Conservation (phyloP, 2,113 vertebrate genomes). For the Xenopus tropicalis region DNA sequence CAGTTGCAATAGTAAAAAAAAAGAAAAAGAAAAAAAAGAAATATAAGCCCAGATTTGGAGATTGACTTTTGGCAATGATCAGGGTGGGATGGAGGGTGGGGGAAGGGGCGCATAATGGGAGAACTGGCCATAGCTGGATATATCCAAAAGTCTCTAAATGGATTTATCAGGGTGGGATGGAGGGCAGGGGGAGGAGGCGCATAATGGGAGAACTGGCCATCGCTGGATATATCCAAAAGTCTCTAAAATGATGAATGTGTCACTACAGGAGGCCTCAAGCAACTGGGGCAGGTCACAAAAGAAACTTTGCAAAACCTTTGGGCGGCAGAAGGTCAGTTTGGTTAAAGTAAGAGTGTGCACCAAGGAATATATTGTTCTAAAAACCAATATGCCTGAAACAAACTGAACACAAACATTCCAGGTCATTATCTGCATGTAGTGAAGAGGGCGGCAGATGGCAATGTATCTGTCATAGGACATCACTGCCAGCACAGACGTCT, state of each 20-base stretch:
- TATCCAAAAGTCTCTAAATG: too few relatives aligned
- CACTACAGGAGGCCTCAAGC: constrained; percentile 43
- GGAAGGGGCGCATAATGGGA: too few relatives aligned
- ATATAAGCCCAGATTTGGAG: too few relatives aligned
- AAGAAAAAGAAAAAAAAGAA: too few relatives aligned
- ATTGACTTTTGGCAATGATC: too few relatives aligned
- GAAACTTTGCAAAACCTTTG: constrained; percentile 25
- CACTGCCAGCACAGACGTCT: constrained; percentile 46
- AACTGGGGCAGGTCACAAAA: constrained; percentile 47
- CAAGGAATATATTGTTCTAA: constrained; percentile 21
- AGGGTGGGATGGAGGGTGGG: too few relatives aligned
- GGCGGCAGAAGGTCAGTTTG: constrained; percentile 41
- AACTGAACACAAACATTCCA: constrained; percentile 1
- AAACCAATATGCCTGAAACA: background rate
- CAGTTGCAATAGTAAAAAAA: too few relatives aligned
- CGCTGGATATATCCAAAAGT: too few relatives aligned
- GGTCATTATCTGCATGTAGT: constrained; percentile 35
- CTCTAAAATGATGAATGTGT: constrained; percentile 31
- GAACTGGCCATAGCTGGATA: too few relatives aligned
- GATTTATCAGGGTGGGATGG: too few relatives aligned
- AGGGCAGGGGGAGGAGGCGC: too few relatives aligned
- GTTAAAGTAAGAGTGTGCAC: constrained; percentile 26
- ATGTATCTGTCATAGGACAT: constrained; percentile 50
- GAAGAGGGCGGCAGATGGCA: constrained; percentile 49
- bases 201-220: too few relatives aligned